A percentile compares a stretch with the other conserved stretches of the same genome.
Evolutionary conservation across 2,888 invertebrate species (phyloP).

Genomic region (Leucophenga montana): DNA sequence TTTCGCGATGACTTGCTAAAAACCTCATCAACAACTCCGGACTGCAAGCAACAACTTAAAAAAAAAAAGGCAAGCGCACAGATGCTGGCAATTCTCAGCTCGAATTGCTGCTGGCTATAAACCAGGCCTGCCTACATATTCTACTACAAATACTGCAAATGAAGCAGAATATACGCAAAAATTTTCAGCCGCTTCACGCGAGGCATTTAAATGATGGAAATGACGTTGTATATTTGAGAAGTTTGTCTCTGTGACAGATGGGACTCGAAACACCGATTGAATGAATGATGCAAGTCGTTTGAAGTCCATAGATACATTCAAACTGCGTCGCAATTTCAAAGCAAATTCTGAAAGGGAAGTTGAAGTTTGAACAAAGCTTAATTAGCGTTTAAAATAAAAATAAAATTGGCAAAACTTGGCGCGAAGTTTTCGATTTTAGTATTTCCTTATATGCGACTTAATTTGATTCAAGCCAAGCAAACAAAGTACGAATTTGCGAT

Average conservation of each 20-base stretch:
- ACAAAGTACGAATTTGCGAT: conserved; percentile 37
- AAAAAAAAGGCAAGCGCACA: conserved; percentile 23
- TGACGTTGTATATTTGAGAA: conserved; percentile 70
- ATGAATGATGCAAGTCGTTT: neutral
- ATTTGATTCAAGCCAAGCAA: neutral
- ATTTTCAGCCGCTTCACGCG: conserved; percentile 35
- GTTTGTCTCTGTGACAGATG: conserved; percentile 69
- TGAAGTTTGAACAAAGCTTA: conserved; percentile 53
- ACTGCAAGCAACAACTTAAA: neutral
- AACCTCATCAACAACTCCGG: conserved; percentile 54
- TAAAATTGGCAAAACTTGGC: conserved; percentile 10
- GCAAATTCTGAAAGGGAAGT: neutral
- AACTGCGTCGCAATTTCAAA: conserved; percentile 29
- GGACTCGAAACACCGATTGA: neutral
- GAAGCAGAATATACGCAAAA: conserved; percentile 6
- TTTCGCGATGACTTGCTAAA: conserved; percentile 70
- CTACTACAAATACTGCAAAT: neutral
- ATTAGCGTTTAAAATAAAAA: conserved; percentile 55
- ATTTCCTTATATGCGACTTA: neutral
- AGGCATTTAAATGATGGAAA: conserved; percentile 64
- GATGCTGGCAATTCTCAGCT: conserved; percentile 10
- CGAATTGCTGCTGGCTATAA: neutral
- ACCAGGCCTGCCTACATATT: neutral
- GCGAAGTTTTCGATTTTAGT: too few relatives aligned
- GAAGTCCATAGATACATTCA: neutral